phyloP scores from a whole-genome alignment of 2,888 invertebrate species.

The Nymphalis c-album region DNA sequence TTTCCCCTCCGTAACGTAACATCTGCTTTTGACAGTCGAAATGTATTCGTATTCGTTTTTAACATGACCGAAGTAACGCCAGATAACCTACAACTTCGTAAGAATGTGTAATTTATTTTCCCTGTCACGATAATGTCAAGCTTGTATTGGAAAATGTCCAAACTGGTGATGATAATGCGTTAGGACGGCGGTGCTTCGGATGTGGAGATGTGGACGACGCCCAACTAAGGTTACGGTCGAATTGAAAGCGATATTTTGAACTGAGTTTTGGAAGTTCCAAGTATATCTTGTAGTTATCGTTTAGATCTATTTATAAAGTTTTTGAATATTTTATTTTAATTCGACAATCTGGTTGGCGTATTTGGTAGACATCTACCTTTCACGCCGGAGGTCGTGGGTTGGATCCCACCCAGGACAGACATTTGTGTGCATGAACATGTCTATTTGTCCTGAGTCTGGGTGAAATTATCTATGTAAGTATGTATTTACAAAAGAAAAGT shows the following conservation, averaged over 20 bases:
- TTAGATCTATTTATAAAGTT: too few species aligned
- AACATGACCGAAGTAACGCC: background rate
- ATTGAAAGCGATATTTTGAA: background rate
- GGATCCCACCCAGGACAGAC: too few species aligned
- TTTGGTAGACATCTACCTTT: too few species aligned
- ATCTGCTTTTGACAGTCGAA: background rate
- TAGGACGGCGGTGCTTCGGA: conserved; percentile 2
- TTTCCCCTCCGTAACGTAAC: background rate
- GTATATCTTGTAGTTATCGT: too few species aligned
- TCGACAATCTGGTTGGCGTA: too few species aligned
- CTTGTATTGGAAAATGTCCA: conserved; percentile 29
- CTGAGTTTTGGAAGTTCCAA: too few species aligned
- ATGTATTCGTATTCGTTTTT: background rate
- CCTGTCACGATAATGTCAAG: conserved; percentile 25
- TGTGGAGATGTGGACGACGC: background rate
- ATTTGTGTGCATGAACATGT: too few species aligned
- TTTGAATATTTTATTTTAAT: too few species aligned
- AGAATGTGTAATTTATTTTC: conserved; percentile 27
- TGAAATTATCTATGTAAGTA: too few species aligned
- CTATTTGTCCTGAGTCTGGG: too few species aligned
- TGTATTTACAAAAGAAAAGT: too few species aligned
- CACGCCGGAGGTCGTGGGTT: too few species aligned
- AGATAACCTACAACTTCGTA: conserved; percentile 9
- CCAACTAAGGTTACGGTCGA: background rate
- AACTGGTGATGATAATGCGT: conserved; percentile 22